Base-by-base conservation (phyloP, 1,140 invertebrate genomes). In the Leptinotarsa undecemlineata region DNA sequence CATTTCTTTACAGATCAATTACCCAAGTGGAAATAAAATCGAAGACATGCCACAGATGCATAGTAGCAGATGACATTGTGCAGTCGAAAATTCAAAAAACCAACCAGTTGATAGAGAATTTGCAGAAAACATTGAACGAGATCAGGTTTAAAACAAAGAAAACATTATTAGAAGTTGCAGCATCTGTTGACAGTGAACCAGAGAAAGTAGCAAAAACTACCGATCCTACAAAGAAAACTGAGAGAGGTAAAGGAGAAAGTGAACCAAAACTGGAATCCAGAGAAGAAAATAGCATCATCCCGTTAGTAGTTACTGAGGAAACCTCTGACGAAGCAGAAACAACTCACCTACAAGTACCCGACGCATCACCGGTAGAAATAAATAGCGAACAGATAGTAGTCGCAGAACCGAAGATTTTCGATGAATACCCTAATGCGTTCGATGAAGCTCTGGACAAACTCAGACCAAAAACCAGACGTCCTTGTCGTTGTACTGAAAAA, bases 11-110 rank as follows among this genome's bases (percentile, higher is more conserved):
- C 33, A 42, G 33, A 42, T 42, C 33, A 42, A 42, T 42, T 42
- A 42, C 33, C 33, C 33, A 42, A 42, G 33, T 42, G 33, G 33
- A 42, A 42, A 42, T 42, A 3, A 42, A 42, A 42, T 6, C 33
- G 11, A 42, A 42, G 33, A 42, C 33, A 42, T 42, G 33, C 33
- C 33, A 42, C 8, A 42, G 1, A 42, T 57, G 13, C 51, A 17
- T 15, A 6, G 3, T 26, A 19, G 33, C 62, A 26, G 68, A 75
- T 61, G 71, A 63, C 26, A 19, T 72, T 11, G 73, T 79, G 47
- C 75, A 71, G 60, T 14, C 26, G 3, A 79, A 79, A 75, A 75
- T 81, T 14, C 33, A 76, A 64, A 71, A 81, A 72, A 70, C 76
- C 17, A 76, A 81, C 68, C 15, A 51, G 20, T 62, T 81, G n/a